A percentile compares a stretch with the other conserved stretches of the same genome.
These are phyloP conservation scores for Pteropus alecto DNA, from an alignment of 2,113 vertebrate genomes.

Conservation along the genomic window DNA sequence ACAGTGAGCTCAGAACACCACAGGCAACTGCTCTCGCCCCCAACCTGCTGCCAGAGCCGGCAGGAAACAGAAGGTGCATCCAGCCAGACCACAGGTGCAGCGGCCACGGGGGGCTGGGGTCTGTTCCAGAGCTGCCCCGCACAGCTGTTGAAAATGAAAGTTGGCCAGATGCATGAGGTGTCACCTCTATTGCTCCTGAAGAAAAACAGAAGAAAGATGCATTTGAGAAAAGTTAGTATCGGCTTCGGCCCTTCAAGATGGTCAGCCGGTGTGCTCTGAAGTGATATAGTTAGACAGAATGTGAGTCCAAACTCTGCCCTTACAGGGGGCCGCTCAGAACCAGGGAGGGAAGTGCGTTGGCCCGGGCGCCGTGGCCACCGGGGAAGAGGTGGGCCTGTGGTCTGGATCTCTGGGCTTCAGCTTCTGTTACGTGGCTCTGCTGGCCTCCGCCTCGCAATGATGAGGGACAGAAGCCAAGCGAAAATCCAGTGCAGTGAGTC, in stretches of 20 bases:
- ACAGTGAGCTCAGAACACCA: not conserved
- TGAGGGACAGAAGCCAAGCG: not conserved
- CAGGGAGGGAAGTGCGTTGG: not conserved
- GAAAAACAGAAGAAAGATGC: not conserved
- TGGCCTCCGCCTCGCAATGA: not conserved
- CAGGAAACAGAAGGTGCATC: not conserved
- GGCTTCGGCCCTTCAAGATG: not conserved
- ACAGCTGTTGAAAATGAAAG: constrained; percentile 48
- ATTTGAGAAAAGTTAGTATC: not conserved
- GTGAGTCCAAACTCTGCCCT: not conserved
- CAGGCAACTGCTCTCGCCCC: not conserved
- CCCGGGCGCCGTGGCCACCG: not conserved
- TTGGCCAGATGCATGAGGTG: not conserved
- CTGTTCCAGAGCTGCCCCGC: not conserved
- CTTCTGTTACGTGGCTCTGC: not conserved
- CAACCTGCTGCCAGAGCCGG: not conserved
- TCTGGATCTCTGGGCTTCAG: not conserved
- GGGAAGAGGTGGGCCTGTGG: not conserved
- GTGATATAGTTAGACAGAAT: not conserved
- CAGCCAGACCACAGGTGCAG: constrained; percentile 25
- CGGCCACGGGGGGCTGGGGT: not conserved
- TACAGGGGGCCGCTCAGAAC: not conserved
- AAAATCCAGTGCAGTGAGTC: not conserved
- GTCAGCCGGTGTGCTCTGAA: not conserved
- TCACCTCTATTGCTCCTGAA: not conserved